Base-by-base conservation (phyloP, 2,113 vertebrate species). In the Furnarius figulus region DNA sequence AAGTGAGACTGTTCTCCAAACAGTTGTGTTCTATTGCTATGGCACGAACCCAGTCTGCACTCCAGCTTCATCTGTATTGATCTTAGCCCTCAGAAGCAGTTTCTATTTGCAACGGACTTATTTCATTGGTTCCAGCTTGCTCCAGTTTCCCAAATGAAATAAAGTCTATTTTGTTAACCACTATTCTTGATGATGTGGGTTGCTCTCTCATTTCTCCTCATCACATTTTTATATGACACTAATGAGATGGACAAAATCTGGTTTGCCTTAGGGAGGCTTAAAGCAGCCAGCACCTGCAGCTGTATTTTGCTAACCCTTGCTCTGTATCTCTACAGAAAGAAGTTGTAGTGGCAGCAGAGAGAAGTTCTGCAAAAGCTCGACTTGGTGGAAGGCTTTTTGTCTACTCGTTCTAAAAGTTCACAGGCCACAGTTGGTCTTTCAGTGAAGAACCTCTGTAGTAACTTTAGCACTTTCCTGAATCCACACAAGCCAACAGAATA, bases 341-440 rank as follows among this genome's bases (percentile, higher is more conserved):
- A 84, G 92, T 98, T 35, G 93, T 98, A 37, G 89, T 98, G 67
- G 98, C 98, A 86, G 98, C 98, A 63, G 98, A 97, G 59, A 98
- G 98, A 92, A 98, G 98, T 47, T 98, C 98, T 2, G 37, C 52
- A 0, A 98, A 98, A 87, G 98, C 98, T 73, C 97, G 98, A 16
- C 97, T 98, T 9, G 91, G 96, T 21, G 98, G 98, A 87, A 96
- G 96, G 15, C 93, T 98, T 89, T 98, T 98, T 21, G 16, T 98
- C 93, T 98, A 98, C 35, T 97, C 70, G 0, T 81, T 98, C 39
- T 97, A 8, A 9, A 88, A 25, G 40, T 8, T 63, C 27, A 23
- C 1, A 59, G 40, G 42, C 15, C 35, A 67, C 24, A 37, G 56
- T n/a, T 55, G 33, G 17, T 55, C 49, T 81, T 85, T 33, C 28